Conservation (phyloP, 2,797 vertebrate genomes). For the Sternarchorhynchus goeldii region DNA sequence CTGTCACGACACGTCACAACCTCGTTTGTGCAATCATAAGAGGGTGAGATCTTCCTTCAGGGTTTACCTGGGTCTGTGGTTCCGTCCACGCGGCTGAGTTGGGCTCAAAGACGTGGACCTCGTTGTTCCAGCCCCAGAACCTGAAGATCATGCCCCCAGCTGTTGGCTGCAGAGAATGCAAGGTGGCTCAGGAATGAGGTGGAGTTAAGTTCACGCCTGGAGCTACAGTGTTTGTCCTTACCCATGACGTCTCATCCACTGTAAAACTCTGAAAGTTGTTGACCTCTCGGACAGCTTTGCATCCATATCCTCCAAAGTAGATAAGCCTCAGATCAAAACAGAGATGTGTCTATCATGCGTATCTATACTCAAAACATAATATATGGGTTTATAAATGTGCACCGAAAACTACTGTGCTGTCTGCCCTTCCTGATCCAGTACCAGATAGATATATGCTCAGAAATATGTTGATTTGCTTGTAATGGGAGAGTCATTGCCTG, state of each 20-base stretch:
- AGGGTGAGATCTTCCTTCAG: not conserved
- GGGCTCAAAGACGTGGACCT: slow-evolving; percentile 87
- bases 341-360: not conserved
- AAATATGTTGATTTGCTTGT: not conserved
- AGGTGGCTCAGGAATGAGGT: not conserved
- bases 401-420: not conserved
- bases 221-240: slow-evolving; percentile 62
- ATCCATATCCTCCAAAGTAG: slow-evolving; percentile 96
- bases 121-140: slow-evolving; percentile 96
- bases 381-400: too few species aligned
- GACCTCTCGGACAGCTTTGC: slow-evolving; percentile 84
- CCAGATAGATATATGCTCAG: not conserved
- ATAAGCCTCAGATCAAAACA: slow-evolving; percentile 78
- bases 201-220: not conserved
- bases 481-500: not conserved
- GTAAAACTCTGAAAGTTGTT: slow-evolving; percentile 78
- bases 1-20: not conserved
- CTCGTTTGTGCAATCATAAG: too few species aligned
- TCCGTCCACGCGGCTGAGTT: slow-evolving; percentile 80
- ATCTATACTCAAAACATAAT: too few species aligned
- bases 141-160: slow-evolving; percentile 65
- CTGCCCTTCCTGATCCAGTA: not conserved
- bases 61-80: slow-evolving; percentile 81
- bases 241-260: slow-evolving; percentile 91
- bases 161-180: slow-evolving; percentile 54